Base-by-base conservation (phyloP, 2,113 vertebrate genomes). In the Panthera uncia region DNA sequence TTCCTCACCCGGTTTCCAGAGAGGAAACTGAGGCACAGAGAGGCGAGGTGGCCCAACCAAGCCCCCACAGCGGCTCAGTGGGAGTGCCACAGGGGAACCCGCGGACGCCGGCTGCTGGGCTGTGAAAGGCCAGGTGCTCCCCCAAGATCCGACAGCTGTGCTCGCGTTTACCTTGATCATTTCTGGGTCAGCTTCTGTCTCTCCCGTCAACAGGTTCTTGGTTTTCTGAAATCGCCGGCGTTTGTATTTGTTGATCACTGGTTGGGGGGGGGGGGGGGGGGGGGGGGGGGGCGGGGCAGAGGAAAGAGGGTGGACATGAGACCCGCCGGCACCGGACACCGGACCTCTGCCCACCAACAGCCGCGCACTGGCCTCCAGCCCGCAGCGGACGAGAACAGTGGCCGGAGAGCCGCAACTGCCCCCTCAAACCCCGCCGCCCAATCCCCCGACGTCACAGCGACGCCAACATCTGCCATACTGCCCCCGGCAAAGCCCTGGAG, bases 231-330 rank as follows among this genome's bases (percentile, higher is more conserved):
- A 99, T 71, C 99, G 99, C 61, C 99, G 98, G 16, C 99, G 98
- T 92, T 99, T 99, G 97, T 99, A 99, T 89, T 99, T 99, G 97
- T 99, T 99, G 93, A 99, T 98, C 99, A 99, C 99, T 99, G 96
- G 8, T 9, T 74, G 41, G 41, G 41, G 7, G 45, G 7, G 7
- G 5, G 41, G 41, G 4, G 45, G 7, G 7, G 5, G 41, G 41
- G 4, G 8, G 7, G 33, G 25, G 61, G 33, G 18, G 10, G 4
- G 25, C 21, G 18, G 10, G 4, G 25, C 21, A 0, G 2, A 18
- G 12, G 1, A 48, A 63, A 33, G 50, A 23, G 79, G 10, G 48
- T 2, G 23, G 66, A 16, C 0, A 0, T 14, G 73, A 66, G 61
- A 11, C 15, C 48, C 11, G 16, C 19, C 10, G 19, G 86, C 36